A percentile compares a stretch with the other conserved stretches of the same genome.
phyloP scores from a whole-genome alignment of 2,888 invertebrate genomes.

The Agrochola lychnidis region DNA sequence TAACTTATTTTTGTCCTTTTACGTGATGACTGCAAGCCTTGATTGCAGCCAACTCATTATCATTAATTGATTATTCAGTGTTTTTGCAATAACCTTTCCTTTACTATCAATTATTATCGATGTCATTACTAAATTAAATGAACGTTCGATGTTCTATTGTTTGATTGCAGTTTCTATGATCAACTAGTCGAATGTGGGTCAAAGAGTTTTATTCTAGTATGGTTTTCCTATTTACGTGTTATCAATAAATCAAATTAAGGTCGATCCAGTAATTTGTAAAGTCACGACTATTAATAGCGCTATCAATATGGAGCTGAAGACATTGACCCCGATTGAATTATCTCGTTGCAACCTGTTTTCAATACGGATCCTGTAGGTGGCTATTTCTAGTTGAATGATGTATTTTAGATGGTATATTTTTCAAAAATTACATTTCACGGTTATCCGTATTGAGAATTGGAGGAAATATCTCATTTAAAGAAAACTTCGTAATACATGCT shows the following conservation, averaged over 20 bases:
- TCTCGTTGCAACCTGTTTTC: conserved; percentile 40
- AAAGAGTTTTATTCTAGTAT: conserved; percentile 17
- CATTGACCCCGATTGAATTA: conserved; percentile 59
- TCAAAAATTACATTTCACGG: neutral
- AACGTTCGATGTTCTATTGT: conserved; percentile 38
- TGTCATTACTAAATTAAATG: neutral
- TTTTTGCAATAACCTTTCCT: neutral
- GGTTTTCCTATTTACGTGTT: conserved; percentile 45
- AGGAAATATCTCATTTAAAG: neutral
- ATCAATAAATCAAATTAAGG: conserved; percentile 56
- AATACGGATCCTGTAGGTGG: conserved; percentile 32
- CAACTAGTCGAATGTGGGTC: conserved; percentile 41
- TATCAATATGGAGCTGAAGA: conserved; percentile 51
- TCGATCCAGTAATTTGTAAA: conserved; percentile 48
- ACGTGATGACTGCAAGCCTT: neutral
- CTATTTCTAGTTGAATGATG: conserved; percentile 3
- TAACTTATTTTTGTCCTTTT: conserved; percentile 1
- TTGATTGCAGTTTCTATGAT: conserved; percentile 17
- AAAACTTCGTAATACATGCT: conserved; percentile 7
- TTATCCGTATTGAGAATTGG: neutral
- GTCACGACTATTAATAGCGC: conserved; percentile 50
- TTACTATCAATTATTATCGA: conserved; percentile 6
- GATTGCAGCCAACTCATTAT: conserved; percentile 3
- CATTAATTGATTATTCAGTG: conserved; percentile 1
- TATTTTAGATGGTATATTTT: neutral